These are phyloP conservation scores for Chaetura pelagica DNA, from an alignment of 2,113 vertebrate genomes.

Conservation along the genomic window DNA sequence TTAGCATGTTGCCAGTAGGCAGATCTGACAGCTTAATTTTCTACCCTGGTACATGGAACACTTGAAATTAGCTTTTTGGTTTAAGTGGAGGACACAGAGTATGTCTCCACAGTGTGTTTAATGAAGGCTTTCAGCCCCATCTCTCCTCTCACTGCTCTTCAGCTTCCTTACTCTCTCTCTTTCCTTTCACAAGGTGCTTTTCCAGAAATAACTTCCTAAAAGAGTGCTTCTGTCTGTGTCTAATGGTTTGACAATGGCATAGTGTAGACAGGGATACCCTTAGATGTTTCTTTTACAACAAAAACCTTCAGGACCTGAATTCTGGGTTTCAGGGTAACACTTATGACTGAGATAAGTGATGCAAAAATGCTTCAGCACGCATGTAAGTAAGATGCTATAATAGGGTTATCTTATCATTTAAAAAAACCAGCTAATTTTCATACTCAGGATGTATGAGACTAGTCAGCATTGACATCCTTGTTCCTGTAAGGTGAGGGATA, in stretches of 20 bases:
- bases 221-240: neutral
- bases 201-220: neutral
- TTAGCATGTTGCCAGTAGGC: neutral
- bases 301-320: neutral
- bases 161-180: neutral
- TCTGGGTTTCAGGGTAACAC: neutral
- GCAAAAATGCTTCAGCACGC: neutral
- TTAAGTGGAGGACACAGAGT: neutral
- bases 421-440: neutral
- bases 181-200: neutral
- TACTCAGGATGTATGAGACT: neutral
- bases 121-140: neutral
- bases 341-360: neutral
- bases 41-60: neutral
- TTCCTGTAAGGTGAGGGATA: neutral
- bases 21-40: constrained; percentile 58
- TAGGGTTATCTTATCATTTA: neutral
- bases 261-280: neutral
- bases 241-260: neutral
- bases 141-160: neutral
- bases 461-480: neutral
- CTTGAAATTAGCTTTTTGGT: constrained; percentile 15
- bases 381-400: neutral
- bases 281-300: neutral
- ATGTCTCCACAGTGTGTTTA: neutral